Conservation (phyloP, 2,888 invertebrate genomes). For the Chrysolina americana region DNA sequence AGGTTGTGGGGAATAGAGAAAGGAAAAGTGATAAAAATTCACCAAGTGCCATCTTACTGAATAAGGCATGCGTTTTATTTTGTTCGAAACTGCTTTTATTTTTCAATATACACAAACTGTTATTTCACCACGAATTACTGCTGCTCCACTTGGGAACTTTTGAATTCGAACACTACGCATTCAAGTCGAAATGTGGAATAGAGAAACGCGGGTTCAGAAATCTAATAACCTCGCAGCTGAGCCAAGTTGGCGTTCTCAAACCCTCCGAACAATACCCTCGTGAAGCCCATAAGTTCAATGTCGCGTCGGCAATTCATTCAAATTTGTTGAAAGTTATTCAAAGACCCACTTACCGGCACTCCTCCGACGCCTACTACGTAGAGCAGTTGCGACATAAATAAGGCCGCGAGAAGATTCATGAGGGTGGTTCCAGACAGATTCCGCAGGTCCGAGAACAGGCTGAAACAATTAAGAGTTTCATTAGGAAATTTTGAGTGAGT, state of each 20-base stretch:
- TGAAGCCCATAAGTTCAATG: not conserved
- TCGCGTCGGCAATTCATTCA: constrained; percentile 6
- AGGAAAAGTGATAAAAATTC: no score
- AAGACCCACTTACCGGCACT: constrained; percentile 72
- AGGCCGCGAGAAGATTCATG: constrained; percentile 78
- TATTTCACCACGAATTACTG: no score
- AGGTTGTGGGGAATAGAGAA: no score
- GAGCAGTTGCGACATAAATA: constrained; percentile 78
- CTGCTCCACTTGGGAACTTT: no score
- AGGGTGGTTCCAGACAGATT: constrained; percentile 78
- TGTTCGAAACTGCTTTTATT: no score
- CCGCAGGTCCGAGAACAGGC: constrained; percentile 78
- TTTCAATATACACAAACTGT: no score
- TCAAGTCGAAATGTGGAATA: no score
- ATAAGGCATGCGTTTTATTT: no score
- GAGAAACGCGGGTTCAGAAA: not conserved
- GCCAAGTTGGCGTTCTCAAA: not conserved
- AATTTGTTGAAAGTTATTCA: constrained; percentile 13
- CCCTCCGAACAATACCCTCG: not conserved
- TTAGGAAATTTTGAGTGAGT: constrained; percentile 29
- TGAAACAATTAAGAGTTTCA: constrained; percentile 67
- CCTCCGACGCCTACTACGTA: constrained; percentile 80
- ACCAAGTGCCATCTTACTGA: no score
- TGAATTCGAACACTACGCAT: no score
- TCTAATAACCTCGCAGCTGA: not conserved